Evolutionary conservation across 2,888 invertebrate species (phyloP), one percentile per base, ranked within the genome.

Genomic region (Brachypalpus laphriformis): DNA sequence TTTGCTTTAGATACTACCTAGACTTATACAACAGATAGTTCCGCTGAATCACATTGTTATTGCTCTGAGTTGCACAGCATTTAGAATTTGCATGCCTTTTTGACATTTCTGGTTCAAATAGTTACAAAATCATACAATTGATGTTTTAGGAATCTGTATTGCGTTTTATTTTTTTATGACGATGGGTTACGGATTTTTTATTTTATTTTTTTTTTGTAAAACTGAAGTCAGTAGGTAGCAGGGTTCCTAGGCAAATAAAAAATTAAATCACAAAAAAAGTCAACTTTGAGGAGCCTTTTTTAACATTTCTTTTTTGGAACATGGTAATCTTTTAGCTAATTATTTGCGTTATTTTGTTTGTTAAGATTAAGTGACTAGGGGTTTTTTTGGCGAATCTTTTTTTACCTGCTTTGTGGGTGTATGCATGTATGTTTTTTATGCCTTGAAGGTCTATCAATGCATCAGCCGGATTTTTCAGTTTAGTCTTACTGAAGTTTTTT

Each of bases 191-290:
- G 7, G 31, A 47, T 31, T 18, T 56, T 18, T 40, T 22, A n/a
- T 31, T 8, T 25, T 25, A 2, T 25, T 28, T 28, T 34, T 8
- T 34, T 34, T 34, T 11, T 4, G 0, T 18, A 28, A 42, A 45
- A 14, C 18, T 42, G 8, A 47, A 20, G 20, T 20, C 2, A 8
- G 25, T 28, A 54, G 28, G 22, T 31, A 47, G n/a, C 20, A 11
- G n/a, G 2, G n/a, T 9, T 28, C 42, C 31, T 49, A 20, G 65
- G 49, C 6, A 65, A 65, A 65, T 65, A 65, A 49, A 65, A 54
- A 34, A 65, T 37, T 34, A 49, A 16, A 37, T 65, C 9, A 65
- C 49, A 65, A 65, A 65, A 65, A 65, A 65, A 65, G 49, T 49
- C 65, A 65, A 49, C 14, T 49, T 65, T 49, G 37, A 49, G 22